Evolutionary conservation across 1,140 invertebrate genomes (phyloP), one percentile per base, ranked within the genome.

Genomic region (Drosophila kurseongensis): DNA sequence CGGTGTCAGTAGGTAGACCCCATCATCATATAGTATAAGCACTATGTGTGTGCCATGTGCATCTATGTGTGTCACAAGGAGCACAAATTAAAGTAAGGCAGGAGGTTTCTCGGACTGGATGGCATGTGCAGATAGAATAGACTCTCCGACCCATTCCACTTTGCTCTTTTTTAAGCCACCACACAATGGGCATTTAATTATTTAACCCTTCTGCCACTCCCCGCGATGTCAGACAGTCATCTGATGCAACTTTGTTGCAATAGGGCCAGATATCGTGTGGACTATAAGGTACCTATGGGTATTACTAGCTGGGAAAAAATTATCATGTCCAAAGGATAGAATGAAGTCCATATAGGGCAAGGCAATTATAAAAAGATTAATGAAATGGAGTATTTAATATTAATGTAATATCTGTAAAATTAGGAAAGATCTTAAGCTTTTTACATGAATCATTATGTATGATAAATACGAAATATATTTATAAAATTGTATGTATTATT

Each of bases 71-170:
- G 83, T 88, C 83, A 88, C 84, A 77, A 90, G 86, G 78, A 90
- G 81, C 72, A 80, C 78, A 82, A 90, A 90, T 82, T 90, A 90
- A 90, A 90, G 85, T 90, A 90, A 90, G 85, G 85, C 85, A 90
- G 85, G 86, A 90, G 85, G 85, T 90, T 90, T 90, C 77, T 90
- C 78, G 85, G 62, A 62, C 84, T 65, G 61, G 61, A 47, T 48
- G 84, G 74, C 82, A 89, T 84, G 84, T 80, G 65, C 42, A 41
- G 67, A 57, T 69, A 58, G 51, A 69, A 57, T 13, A 54, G 47
- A 27, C 29, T 42, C 29, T 29, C 18, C 9, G 14, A 50, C 41
- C 41, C 48, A 68, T 60, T 57, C 47, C 69, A 57, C 63, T 52
- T 65, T 55, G 56, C 68, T 66, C 75, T 68, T 59, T 59, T 79